Conservation (phyloP, 2,888 invertebrate species). For the Heliconius ismenius region DNA sequence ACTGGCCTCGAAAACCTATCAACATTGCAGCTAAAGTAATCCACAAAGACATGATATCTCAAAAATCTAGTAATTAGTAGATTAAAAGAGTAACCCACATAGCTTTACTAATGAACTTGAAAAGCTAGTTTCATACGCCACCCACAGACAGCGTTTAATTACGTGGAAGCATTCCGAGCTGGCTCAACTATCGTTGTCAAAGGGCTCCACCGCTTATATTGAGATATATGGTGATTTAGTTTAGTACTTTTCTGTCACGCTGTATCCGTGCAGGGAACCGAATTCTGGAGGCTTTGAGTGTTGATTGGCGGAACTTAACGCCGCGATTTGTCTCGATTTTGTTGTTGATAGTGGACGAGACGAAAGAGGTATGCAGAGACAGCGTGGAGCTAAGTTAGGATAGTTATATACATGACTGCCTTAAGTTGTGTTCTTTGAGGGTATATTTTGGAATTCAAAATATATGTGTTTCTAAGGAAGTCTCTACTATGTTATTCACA, state of each 20-base stretch:
- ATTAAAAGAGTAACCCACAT: conserved; percentile 7
- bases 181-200: conserved; percentile 30
- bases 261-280: not conserved
- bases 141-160: conserved; percentile 25
- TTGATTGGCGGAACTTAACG: no score
- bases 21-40: not conserved
- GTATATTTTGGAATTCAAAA: no score
- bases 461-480: no score
- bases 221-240: not conserved
- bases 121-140: conserved; percentile 19
- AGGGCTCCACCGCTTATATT: conserved; percentile 17
- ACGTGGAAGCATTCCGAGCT: conserved; percentile 28
- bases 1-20: not conserved
- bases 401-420: no score
- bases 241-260: not conserved
- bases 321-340: no score
- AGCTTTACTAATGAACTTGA: conserved; percentile 5
- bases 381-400: no score
- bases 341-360: no score
- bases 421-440: no score
- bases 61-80: not conserved
- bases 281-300: no score
- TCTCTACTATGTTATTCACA: no score
- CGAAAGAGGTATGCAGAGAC: no score
- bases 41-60: not conserved